Conservation (phyloP, 2,888 invertebrate species). For the Pherbina coryleti region DNA sequence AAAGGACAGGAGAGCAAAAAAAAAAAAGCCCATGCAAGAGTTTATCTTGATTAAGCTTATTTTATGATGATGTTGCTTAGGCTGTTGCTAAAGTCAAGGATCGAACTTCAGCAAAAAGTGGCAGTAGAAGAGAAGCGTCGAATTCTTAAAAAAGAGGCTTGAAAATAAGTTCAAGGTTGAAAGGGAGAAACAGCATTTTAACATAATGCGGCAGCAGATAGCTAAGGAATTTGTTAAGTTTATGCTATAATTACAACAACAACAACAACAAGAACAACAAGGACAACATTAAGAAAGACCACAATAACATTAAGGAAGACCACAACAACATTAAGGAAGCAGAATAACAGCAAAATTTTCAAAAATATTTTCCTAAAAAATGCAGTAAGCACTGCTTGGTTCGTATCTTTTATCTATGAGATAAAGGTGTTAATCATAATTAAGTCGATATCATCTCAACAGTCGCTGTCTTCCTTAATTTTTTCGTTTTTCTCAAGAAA, state of each 20-base stretch:
- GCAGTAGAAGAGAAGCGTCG: conserved; percentile 9
- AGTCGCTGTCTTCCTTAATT: neutral
- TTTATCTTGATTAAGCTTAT: conserved; percentile 53
- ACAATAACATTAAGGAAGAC: too few relatives aligned
- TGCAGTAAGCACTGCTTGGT: neutral
- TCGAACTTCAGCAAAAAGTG: neutral
- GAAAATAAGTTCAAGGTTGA: conserved; percentile 62
- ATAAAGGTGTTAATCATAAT: conserved; percentile 55
- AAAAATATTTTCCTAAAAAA: neutral
- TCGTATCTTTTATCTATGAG: conserved; percentile 21
- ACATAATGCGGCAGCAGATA: conserved; percentile 41
- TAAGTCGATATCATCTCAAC: conserved; percentile 52
- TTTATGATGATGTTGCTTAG: conserved; percentile 31
- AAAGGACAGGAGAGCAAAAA: conserved; percentile 12
- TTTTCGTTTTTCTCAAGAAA: too few relatives aligned
- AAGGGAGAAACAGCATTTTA: conserved; percentile 14
- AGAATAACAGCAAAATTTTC: neutral
- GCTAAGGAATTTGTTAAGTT: conserved; percentile 61
- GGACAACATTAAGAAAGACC: too few relatives aligned
- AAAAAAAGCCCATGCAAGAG: conserved; percentile 46
- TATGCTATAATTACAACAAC: conserved; percentile 49
- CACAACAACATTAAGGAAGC: neutral
- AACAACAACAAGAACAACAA: neutral
- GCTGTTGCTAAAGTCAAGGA: neutral
- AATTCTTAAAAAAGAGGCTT: neutral